These are phyloP conservation scores for Tetragnatha versicolor DNA, from an alignment of 1,140 invertebrate genomes.

Conservation along the genomic window DNA sequence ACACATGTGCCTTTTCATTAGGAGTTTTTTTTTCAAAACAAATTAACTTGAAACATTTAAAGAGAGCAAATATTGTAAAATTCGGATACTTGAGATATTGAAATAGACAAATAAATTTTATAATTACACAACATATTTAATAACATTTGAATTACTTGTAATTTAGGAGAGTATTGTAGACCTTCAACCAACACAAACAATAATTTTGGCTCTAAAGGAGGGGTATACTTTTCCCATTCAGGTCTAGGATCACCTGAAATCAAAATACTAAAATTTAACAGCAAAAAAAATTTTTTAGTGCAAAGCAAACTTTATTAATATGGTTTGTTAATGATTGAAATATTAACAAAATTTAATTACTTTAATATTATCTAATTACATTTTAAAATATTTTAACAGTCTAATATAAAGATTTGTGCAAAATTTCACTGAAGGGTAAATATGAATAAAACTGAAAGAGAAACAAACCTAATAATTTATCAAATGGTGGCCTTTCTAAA, in stretches of 20 bases:
- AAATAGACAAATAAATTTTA: neutral
- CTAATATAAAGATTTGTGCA: no score
- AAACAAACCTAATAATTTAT: constrained; percentile 33
- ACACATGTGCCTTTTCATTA: no score
- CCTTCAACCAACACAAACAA: constrained; percentile 50
- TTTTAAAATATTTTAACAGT: no score
- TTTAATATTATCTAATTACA: neutral
- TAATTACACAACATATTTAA: neutral
- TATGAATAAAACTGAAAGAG: neutral
- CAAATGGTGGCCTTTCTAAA: constrained; percentile 26
- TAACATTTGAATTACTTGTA: constrained; percentile 22
- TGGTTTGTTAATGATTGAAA: no score
- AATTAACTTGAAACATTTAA: no score
- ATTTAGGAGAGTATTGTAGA: constrained; percentile 40
- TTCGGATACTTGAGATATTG: no score
- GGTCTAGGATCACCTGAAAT: constrained; percentile 11
- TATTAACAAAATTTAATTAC: neutral
- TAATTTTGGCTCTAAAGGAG: constrained; percentile 24
- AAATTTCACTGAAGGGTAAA: no score
- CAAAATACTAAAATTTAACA: no score
- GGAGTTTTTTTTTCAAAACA: no score
- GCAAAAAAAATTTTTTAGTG: no score
- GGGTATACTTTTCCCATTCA: constrained; percentile 44
- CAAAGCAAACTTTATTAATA: no score
- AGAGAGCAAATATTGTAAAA: no score